These are phyloP conservation scores for Lasiurus borealis DNA, from an alignment of 2,113 vertebrate species.

Conservation along the genomic window DNA sequence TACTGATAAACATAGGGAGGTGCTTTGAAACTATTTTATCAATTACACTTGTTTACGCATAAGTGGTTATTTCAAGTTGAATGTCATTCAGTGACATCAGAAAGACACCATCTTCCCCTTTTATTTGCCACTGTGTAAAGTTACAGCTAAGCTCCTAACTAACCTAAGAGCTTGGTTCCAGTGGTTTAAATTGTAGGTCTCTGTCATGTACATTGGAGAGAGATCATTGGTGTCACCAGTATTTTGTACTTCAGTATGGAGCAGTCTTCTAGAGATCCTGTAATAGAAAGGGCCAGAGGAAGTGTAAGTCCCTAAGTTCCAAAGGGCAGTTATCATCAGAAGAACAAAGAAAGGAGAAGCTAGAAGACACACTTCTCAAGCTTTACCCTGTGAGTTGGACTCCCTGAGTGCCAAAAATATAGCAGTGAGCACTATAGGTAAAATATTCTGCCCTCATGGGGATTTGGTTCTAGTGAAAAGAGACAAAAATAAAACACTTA, in stretches of 20 bases:
- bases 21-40: slow-evolving; percentile 2
- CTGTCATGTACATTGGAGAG: not conserved
- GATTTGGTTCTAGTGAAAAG: not conserved
- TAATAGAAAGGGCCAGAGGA: not conserved
- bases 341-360: not conserved
- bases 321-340: not conserved
- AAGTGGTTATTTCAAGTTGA: not conserved
- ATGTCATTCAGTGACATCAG: not conserved
- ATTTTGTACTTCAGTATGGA: not conserved
- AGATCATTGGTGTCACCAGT: not conserved
- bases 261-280: not conserved
- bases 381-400: not conserved
- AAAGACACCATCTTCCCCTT: not conserved
- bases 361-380: not conserved
- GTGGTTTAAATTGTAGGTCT: not conserved
- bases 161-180: not conserved
- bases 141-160: not conserved
- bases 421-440: not conserved
- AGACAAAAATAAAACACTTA: not conserved
- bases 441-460: not conserved
- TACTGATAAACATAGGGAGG: not conserved
- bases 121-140: not conserved
- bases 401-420: not conserved
- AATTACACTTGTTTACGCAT: not conserved
- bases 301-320: not conserved